phyloP scores from a whole-genome alignment of 2,113 vertebrate species.

The Polypterus senegalus region DNA sequence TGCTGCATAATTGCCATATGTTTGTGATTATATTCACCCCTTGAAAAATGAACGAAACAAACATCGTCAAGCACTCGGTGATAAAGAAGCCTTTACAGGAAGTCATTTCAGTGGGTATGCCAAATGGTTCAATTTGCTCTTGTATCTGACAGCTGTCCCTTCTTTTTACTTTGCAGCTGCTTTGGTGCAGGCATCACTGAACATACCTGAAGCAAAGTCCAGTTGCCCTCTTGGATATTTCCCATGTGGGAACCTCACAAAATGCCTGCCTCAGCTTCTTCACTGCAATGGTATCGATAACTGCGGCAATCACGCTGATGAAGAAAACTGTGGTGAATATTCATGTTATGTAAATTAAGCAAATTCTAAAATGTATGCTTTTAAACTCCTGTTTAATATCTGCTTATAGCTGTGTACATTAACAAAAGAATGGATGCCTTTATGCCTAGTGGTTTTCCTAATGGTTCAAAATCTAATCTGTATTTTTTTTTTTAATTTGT shows the following conservation, averaged over 20 bases:
- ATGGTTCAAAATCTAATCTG: too few species aligned
- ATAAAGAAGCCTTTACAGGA: background rate
- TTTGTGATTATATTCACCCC: background rate
- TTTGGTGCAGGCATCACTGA: constrained; percentile 28
- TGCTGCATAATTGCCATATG: background rate
- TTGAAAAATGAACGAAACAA: background rate
- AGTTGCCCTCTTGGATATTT: constrained; percentile 77
- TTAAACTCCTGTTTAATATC: background rate
- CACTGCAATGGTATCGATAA: constrained; percentile 86
- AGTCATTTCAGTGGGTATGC: background rate
- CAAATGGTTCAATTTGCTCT: background rate
- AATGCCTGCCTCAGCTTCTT: constrained; percentile 79
- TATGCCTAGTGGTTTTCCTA: too few species aligned
- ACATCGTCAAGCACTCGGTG: background rate
- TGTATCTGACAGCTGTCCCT: background rate
- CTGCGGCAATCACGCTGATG: constrained; percentile 80
- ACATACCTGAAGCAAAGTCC: constrained; percentile 40
- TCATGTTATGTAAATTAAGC: background rate
- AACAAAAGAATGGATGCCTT: too few species aligned
- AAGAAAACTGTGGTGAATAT: constrained; percentile 85
- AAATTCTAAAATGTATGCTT: constrained; percentile 1
- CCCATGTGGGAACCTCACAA: constrained; percentile 76
- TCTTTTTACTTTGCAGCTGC: constrained; percentile 30
- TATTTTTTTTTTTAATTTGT: too few species aligned
- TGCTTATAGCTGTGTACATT: too few species aligned